Base-by-base conservation (phyloP, 2,888 invertebrate genomes). In the Hermodice carunculata region DNA sequence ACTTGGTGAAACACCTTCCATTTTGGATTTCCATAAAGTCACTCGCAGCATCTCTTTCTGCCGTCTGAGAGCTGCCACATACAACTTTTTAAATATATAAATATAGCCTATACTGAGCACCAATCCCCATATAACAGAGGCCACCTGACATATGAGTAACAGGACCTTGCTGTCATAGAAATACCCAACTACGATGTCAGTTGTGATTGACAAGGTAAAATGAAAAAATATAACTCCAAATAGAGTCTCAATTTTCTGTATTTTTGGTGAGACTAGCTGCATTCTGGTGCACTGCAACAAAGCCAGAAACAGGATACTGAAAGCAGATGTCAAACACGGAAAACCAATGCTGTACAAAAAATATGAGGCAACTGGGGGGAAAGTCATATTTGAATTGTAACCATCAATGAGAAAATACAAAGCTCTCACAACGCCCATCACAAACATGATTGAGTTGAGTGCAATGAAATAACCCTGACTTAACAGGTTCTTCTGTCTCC, bases 341-440 rank as follows among this genome's bases (percentile, higher is more conserved):
- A 94, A 92, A 0, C 94, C 94, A 62, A 94, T 90, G 81, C 94
- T 93, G 69, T 94, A 90, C 42, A 96, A 87, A 54, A 95, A 91
- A 80, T 94, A 92, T 58, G 94, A 93, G 34, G 94, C 43, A 14
- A 78, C 92, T 66, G 92, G 85, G 64, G 93, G 93, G 81, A 95
- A 90, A 0, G 92, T 93, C 67, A 90, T 90, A 67, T 92, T 91
- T n/a, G 93, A 91, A 81, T 96, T 96, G 83, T 96, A 96, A 0
- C 95, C 94, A 86, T 96, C 96, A 82, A 95, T 93, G 76, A 95
- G 93, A 76, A 96, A 89, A 82, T 94, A 95, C 77, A 94, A 92
- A 76, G 94, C 93, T 54, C 85, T 70, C n/a, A 81, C 88, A 22
- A 92, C 90, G 81, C 96, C 94, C 46, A 95, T 92, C 14, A 92